A percentile compares a stretch with the other conserved stretches of the same genome.
phyloP scores from a whole-genome alignment of 2,888 invertebrate species.

The Siphonodentalium dalli region DNA sequence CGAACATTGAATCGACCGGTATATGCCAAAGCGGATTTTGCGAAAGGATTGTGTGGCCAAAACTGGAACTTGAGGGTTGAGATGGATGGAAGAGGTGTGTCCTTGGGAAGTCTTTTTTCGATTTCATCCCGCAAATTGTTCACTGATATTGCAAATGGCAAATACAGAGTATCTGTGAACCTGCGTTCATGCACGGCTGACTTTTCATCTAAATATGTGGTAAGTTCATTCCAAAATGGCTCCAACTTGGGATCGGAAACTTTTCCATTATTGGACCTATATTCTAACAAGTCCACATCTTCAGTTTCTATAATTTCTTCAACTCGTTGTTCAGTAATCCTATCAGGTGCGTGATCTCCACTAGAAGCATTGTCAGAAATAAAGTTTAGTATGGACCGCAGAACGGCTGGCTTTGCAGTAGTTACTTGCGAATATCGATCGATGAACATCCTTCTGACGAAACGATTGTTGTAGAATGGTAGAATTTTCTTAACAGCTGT shows the following conservation, averaged over 20 bases:
- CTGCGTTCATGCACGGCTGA: conserved; percentile 1
- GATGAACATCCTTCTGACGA: too few relatives aligned
- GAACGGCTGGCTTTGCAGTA: not conserved
- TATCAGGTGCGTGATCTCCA: too few relatives aligned
- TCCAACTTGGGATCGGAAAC: too few relatives aligned
- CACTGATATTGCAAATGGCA: conserved; percentile 15
- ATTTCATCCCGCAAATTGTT: conserved; percentile 5
- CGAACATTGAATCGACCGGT: conserved; percentile 14
- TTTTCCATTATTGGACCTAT: conserved; percentile 1
- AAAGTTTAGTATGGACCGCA: too few relatives aligned
- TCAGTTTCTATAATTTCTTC: not conserved
- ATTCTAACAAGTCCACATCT: not conserved
- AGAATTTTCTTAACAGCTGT: too few relatives aligned
- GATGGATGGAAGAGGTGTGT: conserved; percentile 1
- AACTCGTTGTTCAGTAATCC: not conserved
- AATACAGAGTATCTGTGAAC: not conserved
- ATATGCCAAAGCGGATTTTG: conserved; percentile 3
- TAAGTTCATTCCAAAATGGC: not conserved
- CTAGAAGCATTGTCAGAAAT: too few relatives aligned
- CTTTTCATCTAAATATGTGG: not conserved
- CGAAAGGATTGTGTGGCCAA: conserved; percentile 5
- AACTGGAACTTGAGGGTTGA: conserved; percentile 15
- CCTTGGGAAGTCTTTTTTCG: not conserved
- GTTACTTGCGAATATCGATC: too few relatives aligned
- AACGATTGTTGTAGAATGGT: too few relatives aligned